Percentiles rank a stretch among this genome's conserved stretches.
Conservation (phyloP, 2,113 vertebrate species). For the Stomatorhinus ivindoensis region DNA sequence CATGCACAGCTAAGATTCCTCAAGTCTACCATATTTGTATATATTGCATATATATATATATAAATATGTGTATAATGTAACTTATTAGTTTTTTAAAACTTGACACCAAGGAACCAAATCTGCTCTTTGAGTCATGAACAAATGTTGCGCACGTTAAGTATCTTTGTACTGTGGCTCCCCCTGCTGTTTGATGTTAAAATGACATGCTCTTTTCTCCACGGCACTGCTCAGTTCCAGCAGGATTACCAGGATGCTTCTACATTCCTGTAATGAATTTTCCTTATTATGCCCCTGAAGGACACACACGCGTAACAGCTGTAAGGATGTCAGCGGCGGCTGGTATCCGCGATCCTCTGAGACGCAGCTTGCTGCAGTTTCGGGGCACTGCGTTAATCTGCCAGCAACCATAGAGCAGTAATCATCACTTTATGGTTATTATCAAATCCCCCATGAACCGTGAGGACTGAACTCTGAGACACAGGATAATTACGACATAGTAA, state of each 20-base stretch:
- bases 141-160: background rate
- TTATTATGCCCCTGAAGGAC: background rate
- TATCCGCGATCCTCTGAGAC: background rate
- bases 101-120: background rate
- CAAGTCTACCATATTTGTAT: background rate
- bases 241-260: background rate
- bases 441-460: background rate
- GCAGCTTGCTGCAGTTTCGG: background rate
- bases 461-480: background rate
- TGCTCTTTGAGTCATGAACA: background rate
- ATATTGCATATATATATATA: background rate
- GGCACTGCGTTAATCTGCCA: background rate
- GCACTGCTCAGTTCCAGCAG: background rate
- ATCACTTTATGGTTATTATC: background rate
- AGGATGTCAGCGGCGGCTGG: background rate
- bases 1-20: background rate
- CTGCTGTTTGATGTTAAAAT: background rate
- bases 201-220: background rate
- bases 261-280: background rate
- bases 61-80: background rate
- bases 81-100: background rate
- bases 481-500: conserved; percentile 1
- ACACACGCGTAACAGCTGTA: background rate
- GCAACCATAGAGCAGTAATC: background rate
- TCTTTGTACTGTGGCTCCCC: conserved; percentile 4